These are phyloP conservation scores for Carduelis carduelis DNA, from an alignment of 2,797 vertebrate species.

Conservation along the genomic window DNA sequence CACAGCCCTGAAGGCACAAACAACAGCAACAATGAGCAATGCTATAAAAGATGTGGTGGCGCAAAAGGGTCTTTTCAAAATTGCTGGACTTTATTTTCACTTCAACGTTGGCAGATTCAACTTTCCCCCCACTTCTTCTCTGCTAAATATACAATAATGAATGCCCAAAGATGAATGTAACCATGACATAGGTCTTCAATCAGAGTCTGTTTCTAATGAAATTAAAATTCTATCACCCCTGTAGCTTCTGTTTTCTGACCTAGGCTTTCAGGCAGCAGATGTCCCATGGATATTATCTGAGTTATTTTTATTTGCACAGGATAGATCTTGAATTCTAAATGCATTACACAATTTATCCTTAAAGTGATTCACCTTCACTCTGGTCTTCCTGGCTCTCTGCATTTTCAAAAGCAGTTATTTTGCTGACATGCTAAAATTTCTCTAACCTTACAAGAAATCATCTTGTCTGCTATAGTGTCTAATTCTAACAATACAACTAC, in stretches of 20 bases:
- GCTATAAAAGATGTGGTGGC: not conserved
- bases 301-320: not conserved
- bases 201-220: not conserved
- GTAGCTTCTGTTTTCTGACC: not conserved
- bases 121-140: not conserved
- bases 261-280: not conserved
- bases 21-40: not conserved
- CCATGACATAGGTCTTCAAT: not conserved
- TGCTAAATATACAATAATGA: not conserved
- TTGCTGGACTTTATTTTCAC: not conserved
- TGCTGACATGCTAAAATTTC: not conserved
- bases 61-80: not conserved
- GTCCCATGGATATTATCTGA: not conserved
- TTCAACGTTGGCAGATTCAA: not conserved
- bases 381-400: not conserved
- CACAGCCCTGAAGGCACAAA: not conserved
- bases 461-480: not conserved
- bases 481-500: not conserved
- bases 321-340: not conserved
- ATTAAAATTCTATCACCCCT: not conserved
- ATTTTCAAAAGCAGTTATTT: conserved; percentile 8
- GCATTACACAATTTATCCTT: not conserved
- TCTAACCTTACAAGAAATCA: not conserved
- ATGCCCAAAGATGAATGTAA: not conserved
- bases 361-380: not conserved